A percentile compares a stretch with the other conserved stretches of the same genome.
Evolutionary conservation across 1,140 invertebrate species (phyloP).

Genomic region (Marisa cornuarietis): DNA sequence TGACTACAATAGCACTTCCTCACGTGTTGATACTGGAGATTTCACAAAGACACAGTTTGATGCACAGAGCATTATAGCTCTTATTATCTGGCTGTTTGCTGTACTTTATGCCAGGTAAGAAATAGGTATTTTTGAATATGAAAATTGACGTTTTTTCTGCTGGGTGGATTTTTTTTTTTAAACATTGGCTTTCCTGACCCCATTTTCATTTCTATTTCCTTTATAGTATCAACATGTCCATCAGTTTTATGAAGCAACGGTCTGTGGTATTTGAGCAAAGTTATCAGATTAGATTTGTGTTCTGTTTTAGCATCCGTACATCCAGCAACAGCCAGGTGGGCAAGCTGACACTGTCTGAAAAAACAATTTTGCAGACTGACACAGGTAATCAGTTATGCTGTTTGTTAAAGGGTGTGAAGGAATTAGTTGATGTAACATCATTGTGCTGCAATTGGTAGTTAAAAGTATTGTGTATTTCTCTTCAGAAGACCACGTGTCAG

Average conservation of each 20-base stretch:
- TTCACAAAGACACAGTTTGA: slow-evolving; percentile 49
- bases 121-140: too few relatives aligned
- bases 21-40: slow-evolving; percentile 18
- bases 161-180: too few relatives aligned
- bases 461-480: neutral
- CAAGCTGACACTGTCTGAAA: slow-evolving; percentile 67
- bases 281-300: neutral
- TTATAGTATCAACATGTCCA: too few relatives aligned
- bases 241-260: neutral
- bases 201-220: too few relatives aligned
- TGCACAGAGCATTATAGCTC: slow-evolving; percentile 79
- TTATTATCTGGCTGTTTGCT: slow-evolving; percentile 93
- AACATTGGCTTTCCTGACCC: too few relatives aligned
- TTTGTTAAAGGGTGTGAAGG: neutral
- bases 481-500: too few relatives aligned
- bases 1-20: slow-evolving; percentile 24
- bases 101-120: slow-evolving; percentile 87
- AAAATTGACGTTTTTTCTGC: too few relatives aligned
- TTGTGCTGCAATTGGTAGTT: neutral
- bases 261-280: neutral
- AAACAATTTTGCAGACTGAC: slow-evolving; percentile 58
- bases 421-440: neutral
- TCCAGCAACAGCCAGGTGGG: slow-evolving; percentile 67
- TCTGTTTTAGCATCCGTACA: slow-evolving; percentile 64
- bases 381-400: slow-evolving; percentile 41